phyloP scores from a whole-genome alignment of 2,797 vertebrate species.

The Tokudaia tokunoshimensis region DNA sequence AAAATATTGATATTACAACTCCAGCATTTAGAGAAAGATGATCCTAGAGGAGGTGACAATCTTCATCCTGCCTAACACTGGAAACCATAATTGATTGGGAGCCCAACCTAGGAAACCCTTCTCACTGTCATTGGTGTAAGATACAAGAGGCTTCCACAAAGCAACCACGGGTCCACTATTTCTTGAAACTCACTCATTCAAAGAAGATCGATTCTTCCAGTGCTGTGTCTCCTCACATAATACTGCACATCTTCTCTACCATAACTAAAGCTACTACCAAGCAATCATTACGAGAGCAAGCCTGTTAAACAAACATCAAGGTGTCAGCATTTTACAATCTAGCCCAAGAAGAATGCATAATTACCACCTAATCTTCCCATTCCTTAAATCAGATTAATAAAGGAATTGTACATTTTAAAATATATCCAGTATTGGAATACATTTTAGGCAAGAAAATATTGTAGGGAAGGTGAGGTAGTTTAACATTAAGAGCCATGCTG shows the following conservation, averaged over 20 bases:
- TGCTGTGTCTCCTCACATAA: neutral
- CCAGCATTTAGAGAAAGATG: neutral
- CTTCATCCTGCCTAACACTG: neutral
- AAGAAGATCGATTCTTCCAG: neutral
- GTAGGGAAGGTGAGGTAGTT: rapidly evolving
- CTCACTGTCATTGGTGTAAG: neutral
- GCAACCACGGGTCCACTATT: rapidly evolving
- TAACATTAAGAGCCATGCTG: neutral
- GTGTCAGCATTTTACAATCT: constrained; percentile 43
- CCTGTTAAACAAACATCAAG: constrained; percentile 36
- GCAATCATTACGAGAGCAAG: constrained; percentile 3
- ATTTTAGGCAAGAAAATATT: neutral
- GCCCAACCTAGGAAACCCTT: neutral
- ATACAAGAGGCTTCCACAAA: neutral
- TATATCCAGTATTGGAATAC: neutral
- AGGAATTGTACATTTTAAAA: neutral
- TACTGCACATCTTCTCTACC: neutral
- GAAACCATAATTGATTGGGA: neutral
- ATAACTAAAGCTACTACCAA: neutral
- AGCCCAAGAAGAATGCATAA: constrained; percentile 5
- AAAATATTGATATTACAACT: neutral
- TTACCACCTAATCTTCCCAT: neutral
- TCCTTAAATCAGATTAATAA: constrained; percentile 39
- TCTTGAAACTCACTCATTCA: neutral
- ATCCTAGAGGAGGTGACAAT: neutral